Evolutionary conservation across 1,140 invertebrate genomes (phyloP).

Genomic region (Phortica variegata): DNA sequence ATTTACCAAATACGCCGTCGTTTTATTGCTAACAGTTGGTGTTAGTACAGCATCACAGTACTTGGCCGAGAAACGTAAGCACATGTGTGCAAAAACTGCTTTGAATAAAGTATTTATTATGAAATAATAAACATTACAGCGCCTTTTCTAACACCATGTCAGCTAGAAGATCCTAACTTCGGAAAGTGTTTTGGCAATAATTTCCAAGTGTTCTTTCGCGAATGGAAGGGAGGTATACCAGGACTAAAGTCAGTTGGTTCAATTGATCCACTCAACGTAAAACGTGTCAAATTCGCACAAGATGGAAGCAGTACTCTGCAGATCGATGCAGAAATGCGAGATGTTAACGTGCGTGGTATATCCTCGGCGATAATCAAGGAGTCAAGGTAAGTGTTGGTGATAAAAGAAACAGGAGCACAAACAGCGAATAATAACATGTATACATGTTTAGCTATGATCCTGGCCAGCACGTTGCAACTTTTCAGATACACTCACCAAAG

Average conservation of each 20-base stretch:
- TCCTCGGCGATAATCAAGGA: conserved; percentile 20
- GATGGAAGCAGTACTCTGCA: conserved; percentile 19
- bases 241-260: conserved; percentile 26
- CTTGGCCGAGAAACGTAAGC: conserved; percentile 35
- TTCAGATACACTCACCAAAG: conserved; percentile 60
- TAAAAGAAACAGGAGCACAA: neutral
- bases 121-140: conserved; percentile 16
- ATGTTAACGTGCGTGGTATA: conserved; percentile 28
- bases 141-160: conserved; percentile 28
- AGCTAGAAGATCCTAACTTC: conserved; percentile 19
- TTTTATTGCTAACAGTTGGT: no score
- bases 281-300: conserved; percentile 32
- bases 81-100: neutral
- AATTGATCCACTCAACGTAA: conserved; percentile 30
- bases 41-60: conserved; percentile 19
- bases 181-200: conserved; percentile 28
- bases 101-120: neutral
- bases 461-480: conserved; percentile 13
- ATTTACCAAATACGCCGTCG: no score
- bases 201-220: conserved; percentile 26
- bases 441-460: conserved; percentile 21
- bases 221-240: conserved; percentile 41
- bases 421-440: neutral
- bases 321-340: conserved; percentile 32
- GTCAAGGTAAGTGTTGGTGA: conserved; percentile 10